Evolutionary conservation across 2,888 invertebrate species (phyloP), one percentile per base, ranked within the genome.

Genomic region (Spisula subtruncata): DNA sequence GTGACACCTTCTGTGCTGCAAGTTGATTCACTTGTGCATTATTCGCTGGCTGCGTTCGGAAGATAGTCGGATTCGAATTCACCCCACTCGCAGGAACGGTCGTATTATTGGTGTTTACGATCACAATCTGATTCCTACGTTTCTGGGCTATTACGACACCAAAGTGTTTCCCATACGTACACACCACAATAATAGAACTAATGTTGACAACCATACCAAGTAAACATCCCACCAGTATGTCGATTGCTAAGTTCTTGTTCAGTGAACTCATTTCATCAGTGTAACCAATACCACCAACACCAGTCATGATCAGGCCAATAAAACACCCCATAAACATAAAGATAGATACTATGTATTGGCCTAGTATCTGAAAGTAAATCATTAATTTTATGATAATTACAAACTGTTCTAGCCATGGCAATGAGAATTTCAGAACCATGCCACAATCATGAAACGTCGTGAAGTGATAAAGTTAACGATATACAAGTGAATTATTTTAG

Each of bases 301-400:
- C 87, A 14, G 87, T 82, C 10, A 41, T 32, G 18, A 87, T 25
- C 20, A 46, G n/a, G 0, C 87, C 87, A 12, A 82, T 35, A 32
- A 87, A 48, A 51, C 87, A 87, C 6, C 82, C 87, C 82, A 87
- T 75, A n/a, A 87, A 32, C 41, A 56, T 81, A 35, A 87, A 82
- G 35, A 71, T 75, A 10, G 87, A 82, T 20, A 66, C 12, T 48
- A 66, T 48, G 32, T 82, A 54, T 4, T 87, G 87, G 46, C 87
- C 87, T 51, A 35, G 71, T 2, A 87, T 71, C 87, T 87, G 71
- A 41, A 87, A 85, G 16, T 60, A n/a, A 41, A 41, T 41, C n/a
- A n/a, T n/a, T n/a, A 41, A 41, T 2, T 41, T 41, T 8, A 41
- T 41, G 41, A 41, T 5, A 41, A 41, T 41, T 8, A 41, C n/a